These are phyloP conservation scores for Anaspis maculata DNA, from an alignment of 2,888 invertebrate species.

Conservation along the genomic window DNA sequence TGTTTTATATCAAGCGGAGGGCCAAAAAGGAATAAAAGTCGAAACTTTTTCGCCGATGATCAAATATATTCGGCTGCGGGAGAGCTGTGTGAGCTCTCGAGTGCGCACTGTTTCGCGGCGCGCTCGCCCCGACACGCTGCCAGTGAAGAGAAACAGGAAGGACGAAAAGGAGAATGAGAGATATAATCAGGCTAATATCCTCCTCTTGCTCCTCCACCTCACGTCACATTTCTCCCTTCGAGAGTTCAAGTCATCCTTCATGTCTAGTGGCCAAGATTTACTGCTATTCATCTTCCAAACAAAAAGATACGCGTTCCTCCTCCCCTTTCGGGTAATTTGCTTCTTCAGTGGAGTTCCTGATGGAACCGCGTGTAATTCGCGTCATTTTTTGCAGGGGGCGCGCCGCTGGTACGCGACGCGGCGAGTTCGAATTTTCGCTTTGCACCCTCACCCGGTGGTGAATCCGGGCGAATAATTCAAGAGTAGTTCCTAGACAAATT, in stretches of 20 bases:
- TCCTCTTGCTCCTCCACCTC: constrained; percentile 18
- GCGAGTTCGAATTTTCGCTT: no score
- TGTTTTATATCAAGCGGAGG: constrained; percentile 1
- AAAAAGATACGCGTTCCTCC: constrained; percentile 26
- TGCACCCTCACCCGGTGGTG: no score
- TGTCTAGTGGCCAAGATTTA: constrained; percentile 36
- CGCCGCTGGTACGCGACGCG: no score
- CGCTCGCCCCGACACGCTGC: no score
- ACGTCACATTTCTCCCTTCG: constrained; percentile 22
- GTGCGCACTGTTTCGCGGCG: no score
- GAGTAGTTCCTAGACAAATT: no score
- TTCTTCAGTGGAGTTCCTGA: constrained; percentile 21
- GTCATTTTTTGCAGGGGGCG: constrained; percentile 21
- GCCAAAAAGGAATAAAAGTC: constrained; percentile 7
- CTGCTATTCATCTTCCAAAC: constrained; percentile 34
- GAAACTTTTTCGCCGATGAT: constrained; percentile 10
- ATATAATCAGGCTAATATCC: constrained; percentile 31
- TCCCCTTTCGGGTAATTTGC: constrained; percentile 28
- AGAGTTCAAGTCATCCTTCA: constrained; percentile 33
- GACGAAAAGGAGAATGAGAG: no score
- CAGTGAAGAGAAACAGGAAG: no score
- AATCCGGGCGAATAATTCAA: no score
- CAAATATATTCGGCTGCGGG: constrained; percentile 13
- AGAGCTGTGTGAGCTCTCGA: constrained; percentile 14
- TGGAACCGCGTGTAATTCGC: constrained; percentile 21